Percentiles rank a stretch among this genome's conserved stretches.
Evolutionary conservation across 30 jellyfish, hydroid and myxozoan genomes (phyloP).

Genomic region (Sanderia malayensis): DNA sequence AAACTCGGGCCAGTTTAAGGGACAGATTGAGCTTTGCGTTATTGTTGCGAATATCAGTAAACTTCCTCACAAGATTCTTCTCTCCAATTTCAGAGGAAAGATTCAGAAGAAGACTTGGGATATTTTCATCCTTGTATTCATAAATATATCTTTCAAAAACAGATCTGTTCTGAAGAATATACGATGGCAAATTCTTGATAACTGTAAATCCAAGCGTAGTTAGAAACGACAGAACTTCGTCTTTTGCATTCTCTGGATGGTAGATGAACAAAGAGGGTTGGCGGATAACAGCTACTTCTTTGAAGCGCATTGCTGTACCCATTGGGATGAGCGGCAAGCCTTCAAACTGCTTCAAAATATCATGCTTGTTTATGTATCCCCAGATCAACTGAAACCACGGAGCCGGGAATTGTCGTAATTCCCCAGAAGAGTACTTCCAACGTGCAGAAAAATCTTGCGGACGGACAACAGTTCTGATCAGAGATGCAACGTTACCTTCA

Average conservation of each 20-base stretch:
- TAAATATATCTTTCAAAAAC: neutral
- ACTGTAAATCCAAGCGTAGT: slow-evolving; percentile 8
- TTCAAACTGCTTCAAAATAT: neutral
- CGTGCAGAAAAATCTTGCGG: too few species aligned
- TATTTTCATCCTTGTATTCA: neutral
- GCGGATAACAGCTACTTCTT: too few species aligned
- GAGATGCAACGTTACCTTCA: too few species aligned
- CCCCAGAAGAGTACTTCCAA: too few species aligned
- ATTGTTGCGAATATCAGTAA: neutral
- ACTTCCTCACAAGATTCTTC: neutral
- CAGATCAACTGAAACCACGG: too few species aligned
- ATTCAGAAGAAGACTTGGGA: slow-evolving; percentile 4
- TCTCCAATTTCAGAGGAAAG: neutral
- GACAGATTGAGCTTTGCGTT: neutral
- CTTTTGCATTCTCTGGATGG: neutral
- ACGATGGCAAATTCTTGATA: slow-evolving; percentile 9
- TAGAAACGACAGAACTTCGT: neutral
- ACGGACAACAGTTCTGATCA: too few species aligned
- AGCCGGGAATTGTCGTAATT: too few species aligned
- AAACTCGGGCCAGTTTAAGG: neutral
- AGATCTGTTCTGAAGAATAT: slow-evolving; percentile 8
- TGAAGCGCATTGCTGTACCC: too few species aligned
- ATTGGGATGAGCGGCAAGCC: slow-evolving; percentile 42
- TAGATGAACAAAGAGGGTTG: neutral
- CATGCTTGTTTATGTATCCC: slow-evolving; percentile 18